Evolutionary conservation across 2,888 invertebrate species (phyloP).

Genomic region (Sarcophaga rosellei): DNA sequence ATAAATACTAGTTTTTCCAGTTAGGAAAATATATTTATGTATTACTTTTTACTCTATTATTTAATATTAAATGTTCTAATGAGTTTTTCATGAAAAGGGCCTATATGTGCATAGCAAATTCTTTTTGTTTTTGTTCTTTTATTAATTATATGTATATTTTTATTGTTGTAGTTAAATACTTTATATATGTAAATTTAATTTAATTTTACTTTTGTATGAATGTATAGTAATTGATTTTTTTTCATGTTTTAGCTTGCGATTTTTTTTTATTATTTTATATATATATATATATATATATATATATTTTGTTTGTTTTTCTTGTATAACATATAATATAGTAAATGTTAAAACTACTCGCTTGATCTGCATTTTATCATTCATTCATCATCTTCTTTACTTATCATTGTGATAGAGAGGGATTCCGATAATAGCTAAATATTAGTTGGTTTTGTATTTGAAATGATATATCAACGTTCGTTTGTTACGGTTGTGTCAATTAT

Average conservation of each 20-base stretch:
- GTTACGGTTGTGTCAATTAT: conserved; percentile 24
- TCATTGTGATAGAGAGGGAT: conserved; percentile 54
- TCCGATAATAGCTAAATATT: conserved; percentile 38
- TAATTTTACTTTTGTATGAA: conserved; percentile 34
- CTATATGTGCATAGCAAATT: conserved; percentile 47
- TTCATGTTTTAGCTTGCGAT: conserved; percentile 25
- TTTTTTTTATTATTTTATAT: conserved; percentile 41
- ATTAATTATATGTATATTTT: conserved; percentile 33
- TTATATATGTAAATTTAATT: conserved; percentile 52
- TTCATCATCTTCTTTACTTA: conserved; percentile 49
- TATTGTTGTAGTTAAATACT: conserved; percentile 19
- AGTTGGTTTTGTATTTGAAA: conserved; percentile 15
- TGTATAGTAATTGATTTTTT: conserved; percentile 52
- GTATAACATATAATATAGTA: conserved; percentile 65
- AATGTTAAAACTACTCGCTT: conserved; percentile 62
- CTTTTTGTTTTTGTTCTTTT: conserved; percentile 35
- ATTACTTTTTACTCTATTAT: conserved; percentile 16
- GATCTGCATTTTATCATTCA: conserved; percentile 47
- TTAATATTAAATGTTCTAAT: conserved; percentile 36
- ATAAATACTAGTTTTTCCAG: conserved; percentile 21
- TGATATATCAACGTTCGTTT: conserved; percentile 31
- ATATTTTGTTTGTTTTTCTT: conserved; percentile 18
- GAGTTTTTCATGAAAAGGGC: conserved; percentile 22
- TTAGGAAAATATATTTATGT: conserved; percentile 31
- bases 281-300: conserved; percentile 17